phyloP scores from a whole-genome alignment of 2,113 vertebrate genomes.

The Cinclus mexicanus region DNA sequence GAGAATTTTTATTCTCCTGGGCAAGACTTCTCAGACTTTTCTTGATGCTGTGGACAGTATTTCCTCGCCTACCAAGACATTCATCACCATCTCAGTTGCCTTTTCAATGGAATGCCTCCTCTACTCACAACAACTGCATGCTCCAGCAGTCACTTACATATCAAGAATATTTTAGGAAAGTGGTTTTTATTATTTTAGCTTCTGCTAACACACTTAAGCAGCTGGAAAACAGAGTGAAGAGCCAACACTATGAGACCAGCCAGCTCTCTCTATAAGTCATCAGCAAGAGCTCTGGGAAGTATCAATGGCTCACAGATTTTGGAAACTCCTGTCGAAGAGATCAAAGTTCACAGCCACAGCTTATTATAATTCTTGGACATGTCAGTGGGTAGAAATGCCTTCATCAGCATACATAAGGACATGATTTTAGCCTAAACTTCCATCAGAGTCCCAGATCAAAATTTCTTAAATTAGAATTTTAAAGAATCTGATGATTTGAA shows the following conservation, averaged over 20 bases:
- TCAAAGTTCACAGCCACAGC: background rate
- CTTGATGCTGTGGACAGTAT: background rate
- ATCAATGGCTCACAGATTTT: background rate
- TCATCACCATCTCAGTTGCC: background rate
- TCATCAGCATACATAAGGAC: background rate
- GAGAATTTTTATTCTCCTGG: background rate
- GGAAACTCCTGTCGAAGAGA: background rate
- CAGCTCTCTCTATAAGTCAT: background rate
- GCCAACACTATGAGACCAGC: background rate
- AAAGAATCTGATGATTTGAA: background rate
- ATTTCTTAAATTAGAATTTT: background rate
- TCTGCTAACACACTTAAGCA: background rate
- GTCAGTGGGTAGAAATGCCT: background rate
- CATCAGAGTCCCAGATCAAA: background rate
- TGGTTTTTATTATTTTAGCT: background rate
- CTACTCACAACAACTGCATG: background rate
- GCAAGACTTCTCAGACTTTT: background rate
- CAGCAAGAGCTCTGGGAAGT: background rate
- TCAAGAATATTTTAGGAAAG: background rate
- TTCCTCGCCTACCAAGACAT: background rate
- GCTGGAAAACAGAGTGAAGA: conserved; percentile 16
- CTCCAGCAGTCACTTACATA: background rate
- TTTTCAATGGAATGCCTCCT: background rate
- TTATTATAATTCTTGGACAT: background rate
- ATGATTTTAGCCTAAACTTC: background rate